Evolutionary conservation across 1,140 invertebrate genomes (phyloP), one percentile per base, ranked within the genome.

Genomic region (Microvelia longipes): DNA sequence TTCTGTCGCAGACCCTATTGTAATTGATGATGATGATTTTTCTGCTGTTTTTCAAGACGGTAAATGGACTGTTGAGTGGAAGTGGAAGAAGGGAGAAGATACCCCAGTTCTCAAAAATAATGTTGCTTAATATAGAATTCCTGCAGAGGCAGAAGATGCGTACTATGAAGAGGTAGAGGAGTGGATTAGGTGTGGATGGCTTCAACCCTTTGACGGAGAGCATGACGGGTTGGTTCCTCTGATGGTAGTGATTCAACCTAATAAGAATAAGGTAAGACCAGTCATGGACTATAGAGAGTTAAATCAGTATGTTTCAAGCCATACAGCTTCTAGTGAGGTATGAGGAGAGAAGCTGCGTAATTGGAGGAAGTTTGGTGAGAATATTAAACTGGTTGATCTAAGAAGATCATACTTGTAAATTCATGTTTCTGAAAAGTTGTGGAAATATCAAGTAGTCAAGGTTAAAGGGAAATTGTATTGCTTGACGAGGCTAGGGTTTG

Each of bases 401-500:
- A 15, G 29, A n/a, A 29, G 19, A 50, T 5, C 35, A 50, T 50
- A 50, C 19, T 19, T 50, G 5, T 19, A 68, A 25, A 25, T 50
- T 2, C 67, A 68, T 68, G 30, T 68, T 19, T 15, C 67, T 50
- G 11, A 28, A 24, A 29, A 50, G 14, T 25, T 68, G 30, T 35
- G 67, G 67, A 68, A 25, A 26, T 68, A 35, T 68, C 30, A 68
- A 68, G 67, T 68, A 35, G 67, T 68, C 25, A n/a, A 50, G 2
- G 26, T 68, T 25, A 68, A 68, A 35, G 30, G 67, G 28, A 68
- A 68, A 26, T 30, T 35, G 11, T 68, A 35, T 28, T 50, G 67
- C 50, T 50, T 68, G 30, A 68, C 67, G 5, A 1, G 67, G 24
- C 67, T 68, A 35, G 67, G 67, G 29, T 68, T 68, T 68, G 67